phyloP scores from a whole-genome alignment of 1,140 invertebrate genomes.

The Eupristina koningsbergeri region DNA sequence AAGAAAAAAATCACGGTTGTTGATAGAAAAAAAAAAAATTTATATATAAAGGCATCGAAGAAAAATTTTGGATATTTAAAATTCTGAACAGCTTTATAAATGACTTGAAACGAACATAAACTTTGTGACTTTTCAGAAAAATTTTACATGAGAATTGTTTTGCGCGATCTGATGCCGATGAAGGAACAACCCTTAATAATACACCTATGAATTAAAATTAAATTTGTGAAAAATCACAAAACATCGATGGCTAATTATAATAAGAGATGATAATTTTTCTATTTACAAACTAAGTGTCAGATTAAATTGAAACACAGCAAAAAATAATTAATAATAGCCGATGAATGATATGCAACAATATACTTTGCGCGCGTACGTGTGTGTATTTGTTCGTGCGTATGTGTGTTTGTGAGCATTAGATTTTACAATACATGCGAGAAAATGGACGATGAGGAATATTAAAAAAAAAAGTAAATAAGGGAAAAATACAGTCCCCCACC shows the following conservation, averaged over 20 bases:
- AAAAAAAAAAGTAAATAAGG: constrained; percentile 42
- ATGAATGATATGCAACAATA: constrained; percentile 32
- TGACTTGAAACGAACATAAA: constrained; percentile 24
- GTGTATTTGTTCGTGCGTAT: neutral
- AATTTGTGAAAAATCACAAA: constrained; percentile 6
- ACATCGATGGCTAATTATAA: constrained; percentile 66
- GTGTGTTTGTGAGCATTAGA: constrained; percentile 29
- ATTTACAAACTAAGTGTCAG: constrained; percentile 64
- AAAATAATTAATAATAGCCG: constrained; percentile 31
- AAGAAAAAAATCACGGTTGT: constrained; percentile 27
- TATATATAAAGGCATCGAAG: constrained; percentile 43
- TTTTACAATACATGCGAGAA: constrained; percentile 45
- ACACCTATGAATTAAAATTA: constrained; percentile 18
- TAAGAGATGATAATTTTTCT: constrained; percentile 74
- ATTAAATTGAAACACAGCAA: constrained; percentile 44
- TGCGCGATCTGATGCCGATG: neutral
- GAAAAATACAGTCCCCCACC: constrained; percentile 56
- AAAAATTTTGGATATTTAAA: constrained; percentile 28
- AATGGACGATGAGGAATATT: constrained; percentile 17
- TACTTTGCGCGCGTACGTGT: neutral
- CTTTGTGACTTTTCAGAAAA: constrained; percentile 38
- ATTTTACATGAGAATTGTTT: constrained; percentile 42
- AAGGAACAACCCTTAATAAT: neutral
- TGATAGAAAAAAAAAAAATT: constrained; percentile 31
- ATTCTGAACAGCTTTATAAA: constrained; percentile 37